phyloP scores from a whole-genome alignment of 2,888 invertebrate species.

The Hyalella azteca region DNA sequence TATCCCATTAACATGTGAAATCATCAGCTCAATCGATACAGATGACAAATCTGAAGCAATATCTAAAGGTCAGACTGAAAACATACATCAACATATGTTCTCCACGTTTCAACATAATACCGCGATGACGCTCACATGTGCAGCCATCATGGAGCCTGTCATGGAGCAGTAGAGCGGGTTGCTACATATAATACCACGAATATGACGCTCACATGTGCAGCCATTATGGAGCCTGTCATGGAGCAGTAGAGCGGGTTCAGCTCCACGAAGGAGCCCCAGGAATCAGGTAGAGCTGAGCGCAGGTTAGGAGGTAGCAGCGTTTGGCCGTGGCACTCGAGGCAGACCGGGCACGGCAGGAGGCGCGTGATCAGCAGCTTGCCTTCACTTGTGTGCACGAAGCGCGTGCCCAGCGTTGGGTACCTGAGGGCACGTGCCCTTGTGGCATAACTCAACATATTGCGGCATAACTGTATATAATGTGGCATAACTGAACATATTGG shows the following conservation, averaged over 20 bases:
- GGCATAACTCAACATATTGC: no score
- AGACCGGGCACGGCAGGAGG: slow-evolving; percentile 88
- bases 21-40: no score
- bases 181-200: no score
- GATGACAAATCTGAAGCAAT: no score
- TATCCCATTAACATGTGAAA: no score
- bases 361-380: slow-evolving; percentile 93
- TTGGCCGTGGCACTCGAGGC: slow-evolving; percentile 67
- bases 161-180: slow-evolving; percentile 58
- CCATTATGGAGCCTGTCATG: slow-evolving; percentile 57
- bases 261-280: slow-evolving; percentile 58
- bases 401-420: slow-evolving; percentile 72
- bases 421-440: slow-evolving; percentile 27
- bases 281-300: slow-evolving; percentile 45
- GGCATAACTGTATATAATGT: no score
- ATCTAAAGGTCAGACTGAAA: no score
- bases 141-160: slow-evolving; percentile 56
- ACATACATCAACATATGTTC: no score
- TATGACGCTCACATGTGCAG: slow-evolving; percentile 39
- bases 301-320: slow-evolving; percentile 37
- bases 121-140: slow-evolving; percentile 40
- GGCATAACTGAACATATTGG: no score
- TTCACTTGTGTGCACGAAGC: slow-evolving; percentile 97
- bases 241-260: slow-evolving; percentile 58
- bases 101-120: no score